Percentiles rank a stretch among this genome's conserved stretches.
Conservation (phyloP, 2,888 invertebrate species). For the Atherix ibis region DNA sequence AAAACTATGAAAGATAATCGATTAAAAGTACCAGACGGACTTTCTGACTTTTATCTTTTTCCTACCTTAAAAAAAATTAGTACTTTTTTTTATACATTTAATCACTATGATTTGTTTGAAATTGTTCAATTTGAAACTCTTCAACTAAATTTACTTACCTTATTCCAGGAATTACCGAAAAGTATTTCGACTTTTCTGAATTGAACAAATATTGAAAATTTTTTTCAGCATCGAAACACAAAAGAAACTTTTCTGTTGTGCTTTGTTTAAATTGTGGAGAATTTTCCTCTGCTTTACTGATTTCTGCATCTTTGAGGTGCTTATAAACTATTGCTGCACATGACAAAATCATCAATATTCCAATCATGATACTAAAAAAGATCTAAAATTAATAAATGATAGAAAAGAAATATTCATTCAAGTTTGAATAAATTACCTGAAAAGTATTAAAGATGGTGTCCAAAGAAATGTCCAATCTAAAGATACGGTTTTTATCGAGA, state of each 20-base stretch:
- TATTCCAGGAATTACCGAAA: no score
- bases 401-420: no score
- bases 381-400: neutral
- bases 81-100: no score
- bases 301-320: no score
- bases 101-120: no score
- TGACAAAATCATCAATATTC: neutral
- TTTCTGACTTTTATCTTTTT: no score
- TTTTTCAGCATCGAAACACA: constrained; percentile 2
- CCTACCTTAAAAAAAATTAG: no score
- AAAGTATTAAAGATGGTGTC: neutral
- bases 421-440: neutral
- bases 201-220: constrained; percentile 1
- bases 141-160: no score
- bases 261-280: neutral
- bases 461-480: constrained; percentile 1
- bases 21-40: no score
- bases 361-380: neutral
- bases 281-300: neutral
- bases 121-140: no score
- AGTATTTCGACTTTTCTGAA: neutral
- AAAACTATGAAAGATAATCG: no score
- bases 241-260: constrained; percentile 1
- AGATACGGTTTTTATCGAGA: neutral
- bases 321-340: neutral